Base-by-base conservation (phyloP, 2,797 vertebrate genomes). In the Takifugu ocellatus region DNA sequence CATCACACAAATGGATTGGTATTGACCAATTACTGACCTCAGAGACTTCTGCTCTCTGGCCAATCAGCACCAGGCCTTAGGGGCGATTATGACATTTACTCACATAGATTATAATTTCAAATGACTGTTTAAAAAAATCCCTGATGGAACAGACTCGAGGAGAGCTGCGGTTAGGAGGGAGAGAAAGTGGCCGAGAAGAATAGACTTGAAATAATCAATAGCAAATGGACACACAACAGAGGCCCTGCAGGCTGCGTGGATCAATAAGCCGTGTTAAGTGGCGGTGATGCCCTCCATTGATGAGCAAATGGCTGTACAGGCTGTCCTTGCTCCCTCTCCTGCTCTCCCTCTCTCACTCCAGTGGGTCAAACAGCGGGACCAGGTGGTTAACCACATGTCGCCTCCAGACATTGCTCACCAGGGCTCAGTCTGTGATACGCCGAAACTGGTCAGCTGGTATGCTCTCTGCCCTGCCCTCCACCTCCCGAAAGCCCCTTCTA, bases 81-180 rank as follows among this genome's bases (percentile, higher is more conserved):
- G 90, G 88, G 89, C 88, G 85, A 92, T 92, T 92, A 93, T 92
- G 90, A 92, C 90, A 92, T 92, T 92, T 92, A 92, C 90, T 87
- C 82, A 81, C 72, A 81, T 63, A 88, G 90, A 92, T 93, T 92
- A 92, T 92, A 91, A 92, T 93, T 93, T 92, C 88, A 91, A 92
- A 92, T 92, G 87, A 88, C 86, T 91, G 86, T 89, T 92, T 90
- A 77, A 90, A 87, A 84, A 86, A 81, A 79, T 12, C 90, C 90
- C 86, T 21, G 68, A 86, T 82, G 88, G 83, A 84, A 72, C 65
- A 61, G 70, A 64, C 59, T 71, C 5, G 79, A 58, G 53, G 74
- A 82, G 78, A 68, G 67, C 74, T 29, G 77, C 64, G 83, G 76
- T 84, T 68, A 76, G 78, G 62, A 64, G 69, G 59, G 58, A 77